Percentiles rank a stretch among this genome's conserved stretches.
Conservation (phyloP, 2,797 vertebrate species). For the Lithobates sylvaticus region DNA sequence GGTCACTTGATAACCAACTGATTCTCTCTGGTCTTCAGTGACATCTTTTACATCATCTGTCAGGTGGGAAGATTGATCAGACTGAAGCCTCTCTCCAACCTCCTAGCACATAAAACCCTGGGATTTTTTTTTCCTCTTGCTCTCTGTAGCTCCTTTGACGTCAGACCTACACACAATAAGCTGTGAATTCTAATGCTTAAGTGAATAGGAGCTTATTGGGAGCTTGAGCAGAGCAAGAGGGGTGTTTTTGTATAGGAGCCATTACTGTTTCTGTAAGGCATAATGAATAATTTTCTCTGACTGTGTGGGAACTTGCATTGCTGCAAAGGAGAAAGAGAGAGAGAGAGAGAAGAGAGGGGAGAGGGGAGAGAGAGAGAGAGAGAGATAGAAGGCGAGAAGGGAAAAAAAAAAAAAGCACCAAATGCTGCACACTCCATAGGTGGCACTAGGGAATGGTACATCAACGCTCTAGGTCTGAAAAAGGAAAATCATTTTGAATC, state of each 20-base stretch:
- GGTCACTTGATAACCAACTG: background rate
- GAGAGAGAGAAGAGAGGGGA: background rate
- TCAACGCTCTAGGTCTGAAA: slow-evolving; percentile 65
- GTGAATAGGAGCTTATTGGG: slow-evolving; percentile 53
- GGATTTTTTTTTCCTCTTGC: slow-evolving; percentile 33
- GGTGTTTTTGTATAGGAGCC: slow-evolving; percentile 52
- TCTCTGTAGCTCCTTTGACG: slow-evolving; percentile 53
- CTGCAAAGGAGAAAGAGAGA: slow-evolving; percentile 45
- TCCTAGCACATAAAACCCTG: slow-evolving; percentile 19
- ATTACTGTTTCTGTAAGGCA: slow-evolving; percentile 54
- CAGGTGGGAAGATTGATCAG: slow-evolving; percentile 54
- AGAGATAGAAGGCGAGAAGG: slow-evolving; percentile 2
- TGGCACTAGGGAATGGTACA: slow-evolving; percentile 74
- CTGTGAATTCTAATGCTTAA: slow-evolving; percentile 58
- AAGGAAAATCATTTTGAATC: slow-evolving; percentile 73
- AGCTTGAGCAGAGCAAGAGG: slow-evolving; percentile 41
- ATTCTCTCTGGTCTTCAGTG: slow-evolving; percentile 4
- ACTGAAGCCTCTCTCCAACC: slow-evolving; percentile 26
- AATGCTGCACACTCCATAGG: slow-evolving; percentile 67
- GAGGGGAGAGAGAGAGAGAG: slow-evolving; percentile 22
- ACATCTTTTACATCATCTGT: slow-evolving; percentile 46
- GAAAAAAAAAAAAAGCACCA: slow-evolving; percentile 5
- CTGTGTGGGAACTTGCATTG: slow-evolving; percentile 61
- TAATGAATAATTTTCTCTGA: slow-evolving; percentile 59
- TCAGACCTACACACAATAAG: slow-evolving; percentile 54